Base-by-base conservation (phyloP, 2,888 invertebrate species). In the Parnassius glacialis region DNA sequence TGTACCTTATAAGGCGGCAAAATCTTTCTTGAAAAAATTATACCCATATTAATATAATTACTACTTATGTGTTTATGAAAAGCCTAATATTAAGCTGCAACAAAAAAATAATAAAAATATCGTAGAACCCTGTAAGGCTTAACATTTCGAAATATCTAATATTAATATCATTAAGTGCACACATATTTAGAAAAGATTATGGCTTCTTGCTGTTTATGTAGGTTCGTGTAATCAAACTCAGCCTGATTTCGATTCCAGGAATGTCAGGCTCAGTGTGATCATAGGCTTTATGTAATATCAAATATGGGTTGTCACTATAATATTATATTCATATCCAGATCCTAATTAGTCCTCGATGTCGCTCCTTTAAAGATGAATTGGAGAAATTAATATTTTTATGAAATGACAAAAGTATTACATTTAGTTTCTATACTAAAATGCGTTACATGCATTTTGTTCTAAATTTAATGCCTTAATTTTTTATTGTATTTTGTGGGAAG, bases 391-490 rank as follows among this genome's bases (percentile, higher is more conserved):
- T 82, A 79, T 88, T 90, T 90, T 90, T 88, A 90, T 87, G 81
- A 87, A 86, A 85, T 89, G 90, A 91, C 90, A 59, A 84, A 83
- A 87, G 85, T 90, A 88, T 89, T 89, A 87, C 74, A 76, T 83
- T 87, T 84, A 83, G 79, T 84, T 84, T 83, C 76, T 79, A 74
- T 69, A 77, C 74, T 73, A 74, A 69, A 73, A 71, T 71, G 75
- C 75, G 76, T 75, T 56, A 76, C 74, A 75, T 74, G 81, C 80
- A 78, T 81, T 79, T 79, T 80, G 74, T 78, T 77, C 79, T 80
- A 76, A 80, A 82, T 79, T 73, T 73, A 78, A 77, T 79, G 72
- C 80, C 68, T 72, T 74, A 72, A 52, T 16, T 48, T 45, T 75
- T 67, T 70, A 74, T 70, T 76, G 73, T 71, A 73, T 78, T 75